These are phyloP conservation scores for Athene noctua DNA, from an alignment of 2,113 vertebrate species.

Conservation along the genomic window DNA sequence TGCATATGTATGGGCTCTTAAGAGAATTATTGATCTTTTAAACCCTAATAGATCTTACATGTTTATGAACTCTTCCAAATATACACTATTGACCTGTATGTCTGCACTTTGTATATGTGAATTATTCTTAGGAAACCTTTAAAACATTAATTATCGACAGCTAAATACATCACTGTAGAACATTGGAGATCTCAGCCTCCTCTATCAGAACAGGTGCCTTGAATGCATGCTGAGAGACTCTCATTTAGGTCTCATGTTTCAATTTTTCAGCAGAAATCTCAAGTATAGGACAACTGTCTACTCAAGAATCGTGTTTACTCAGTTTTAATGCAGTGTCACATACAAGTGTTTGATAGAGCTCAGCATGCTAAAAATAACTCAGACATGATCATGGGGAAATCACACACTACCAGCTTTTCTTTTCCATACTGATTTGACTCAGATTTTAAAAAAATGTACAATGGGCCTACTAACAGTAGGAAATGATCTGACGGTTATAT, in stretches of 20 bases:
- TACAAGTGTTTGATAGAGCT: background rate
- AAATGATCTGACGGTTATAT: background rate
- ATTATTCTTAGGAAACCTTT: constrained; percentile 60
- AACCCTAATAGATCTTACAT: constrained; percentile 37
- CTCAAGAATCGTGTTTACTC: background rate
- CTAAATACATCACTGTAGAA: constrained; percentile 3
- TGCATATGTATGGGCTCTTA: constrained; percentile 19
- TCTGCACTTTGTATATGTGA: constrained; percentile 37
- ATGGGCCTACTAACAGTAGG: background rate
- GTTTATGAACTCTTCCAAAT: constrained; percentile 37
- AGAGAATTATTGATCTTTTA: constrained; percentile 42
- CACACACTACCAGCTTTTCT: background rate
- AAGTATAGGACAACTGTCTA: background rate
- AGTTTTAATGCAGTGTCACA: background rate
- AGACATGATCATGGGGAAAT: background rate
- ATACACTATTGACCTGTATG: constrained; percentile 18
- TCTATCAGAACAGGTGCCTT: constrained; percentile 3
- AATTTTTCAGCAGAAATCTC: constrained; percentile 32
- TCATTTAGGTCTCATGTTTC: background rate
- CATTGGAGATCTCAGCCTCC: background rate
- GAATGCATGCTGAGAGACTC: background rate
- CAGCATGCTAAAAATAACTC: background rate
- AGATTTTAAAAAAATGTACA: background rate
- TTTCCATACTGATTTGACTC: background rate
- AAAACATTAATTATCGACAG: constrained; percentile 57